Evolutionary conservation across 2,113 vertebrate species (phyloP).

Genomic region (Eclectus roratus): DNA sequence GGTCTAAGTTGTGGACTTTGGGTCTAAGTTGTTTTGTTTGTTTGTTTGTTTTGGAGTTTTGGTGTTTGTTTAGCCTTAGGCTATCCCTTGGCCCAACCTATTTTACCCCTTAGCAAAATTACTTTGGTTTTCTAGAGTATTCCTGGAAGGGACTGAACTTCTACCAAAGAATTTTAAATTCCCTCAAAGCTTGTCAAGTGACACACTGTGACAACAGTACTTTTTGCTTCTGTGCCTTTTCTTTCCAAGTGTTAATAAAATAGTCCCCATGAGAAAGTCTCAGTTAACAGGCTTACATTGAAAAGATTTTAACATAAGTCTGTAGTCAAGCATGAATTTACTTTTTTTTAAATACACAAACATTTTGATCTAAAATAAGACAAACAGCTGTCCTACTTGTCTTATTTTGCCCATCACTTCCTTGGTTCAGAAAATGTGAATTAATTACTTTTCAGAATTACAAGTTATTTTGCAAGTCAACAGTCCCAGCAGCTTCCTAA

Average conservation of each 20-base stretch:
- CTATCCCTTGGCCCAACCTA: not conserved
- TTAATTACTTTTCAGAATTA: not conserved
- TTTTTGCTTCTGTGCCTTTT: slow-evolving; percentile 7
- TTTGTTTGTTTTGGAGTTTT: too few species aligned
- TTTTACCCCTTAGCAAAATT: not conserved
- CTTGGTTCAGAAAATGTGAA: not conserved
- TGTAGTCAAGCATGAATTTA: not conserved
- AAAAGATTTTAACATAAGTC: not conserved
- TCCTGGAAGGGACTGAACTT: not conserved
- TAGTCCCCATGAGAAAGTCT: not conserved
- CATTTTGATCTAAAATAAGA: not conserved
- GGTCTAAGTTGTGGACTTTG: too few species aligned
- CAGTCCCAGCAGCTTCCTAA: not conserved
- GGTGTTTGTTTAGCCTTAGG: not conserved
- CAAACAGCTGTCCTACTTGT: not conserved
- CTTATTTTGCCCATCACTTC: not conserved
- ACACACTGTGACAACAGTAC: not conserved
- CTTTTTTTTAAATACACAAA: not conserved
- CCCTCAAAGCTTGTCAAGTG: not conserved
- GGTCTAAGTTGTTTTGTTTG: too few species aligned
- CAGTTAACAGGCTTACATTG: not conserved
- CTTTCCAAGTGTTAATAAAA: not conserved
- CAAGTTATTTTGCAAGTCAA: not conserved
- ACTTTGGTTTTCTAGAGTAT: not conserved
- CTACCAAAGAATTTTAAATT: not conserved